phyloP scores from a whole-genome alignment of 2,113 vertebrate species.

The Perccottus glenii region DNA sequence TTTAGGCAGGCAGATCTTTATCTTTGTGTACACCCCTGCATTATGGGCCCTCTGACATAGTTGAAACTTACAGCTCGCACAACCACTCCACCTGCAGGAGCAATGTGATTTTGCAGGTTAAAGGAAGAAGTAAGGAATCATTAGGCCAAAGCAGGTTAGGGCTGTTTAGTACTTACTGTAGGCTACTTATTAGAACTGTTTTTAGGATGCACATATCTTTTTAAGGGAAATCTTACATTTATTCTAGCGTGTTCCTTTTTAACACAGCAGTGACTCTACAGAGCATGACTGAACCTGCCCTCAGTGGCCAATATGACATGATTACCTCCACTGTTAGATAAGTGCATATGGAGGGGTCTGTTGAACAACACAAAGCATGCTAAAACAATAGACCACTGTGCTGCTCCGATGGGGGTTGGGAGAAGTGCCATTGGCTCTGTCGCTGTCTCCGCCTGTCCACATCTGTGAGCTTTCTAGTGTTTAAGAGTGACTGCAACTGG shows the following conservation, averaged over 20 bases:
- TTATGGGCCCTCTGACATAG: conserved; percentile 30
- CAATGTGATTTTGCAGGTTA: conserved; percentile 29
- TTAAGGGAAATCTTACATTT: background rate
- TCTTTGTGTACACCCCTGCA: conserved; percentile 53
- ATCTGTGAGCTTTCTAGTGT: conserved; percentile 40
- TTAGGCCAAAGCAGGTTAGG: background rate
- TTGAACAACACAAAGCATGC: conserved; percentile 48
- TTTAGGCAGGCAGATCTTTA: conserved; percentile 69
- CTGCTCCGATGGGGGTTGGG: conserved; percentile 52
- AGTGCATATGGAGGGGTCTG: conserved; percentile 56
- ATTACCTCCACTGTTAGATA: conserved; percentile 35
- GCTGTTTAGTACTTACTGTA: background rate
- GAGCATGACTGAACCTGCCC: conserved; percentile 21
- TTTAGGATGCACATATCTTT: too few species aligned
- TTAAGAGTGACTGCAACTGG: conserved; percentile 58
- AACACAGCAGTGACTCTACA: background rate
- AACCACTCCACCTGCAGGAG: conserved; percentile 72
- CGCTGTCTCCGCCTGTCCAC: conserved; percentile 41
- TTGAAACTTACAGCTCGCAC: conserved; percentile 40
- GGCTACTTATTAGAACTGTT: too few species aligned
- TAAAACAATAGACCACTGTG: conserved; percentile 55
- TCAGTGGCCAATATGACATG: conserved; percentile 22
- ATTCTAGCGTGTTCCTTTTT: background rate
- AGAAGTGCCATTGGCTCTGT: conserved; percentile 47
- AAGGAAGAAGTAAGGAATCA: background rate